These are phyloP conservation scores for Meandrusa payeni DNA, from an alignment of 2,888 invertebrate genomes.

Conservation along the genomic window DNA sequence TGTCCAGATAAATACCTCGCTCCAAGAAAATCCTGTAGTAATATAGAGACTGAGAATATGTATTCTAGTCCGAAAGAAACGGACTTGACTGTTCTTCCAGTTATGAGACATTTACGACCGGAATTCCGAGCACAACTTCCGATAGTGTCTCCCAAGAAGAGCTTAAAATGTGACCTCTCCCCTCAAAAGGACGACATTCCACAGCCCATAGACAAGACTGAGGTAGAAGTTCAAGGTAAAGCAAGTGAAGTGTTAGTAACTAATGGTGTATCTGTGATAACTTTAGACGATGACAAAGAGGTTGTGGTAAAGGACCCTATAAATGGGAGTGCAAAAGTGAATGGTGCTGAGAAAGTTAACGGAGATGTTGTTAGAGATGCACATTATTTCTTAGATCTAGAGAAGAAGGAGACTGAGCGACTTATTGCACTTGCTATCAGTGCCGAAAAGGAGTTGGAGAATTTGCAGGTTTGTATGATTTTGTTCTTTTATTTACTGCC, in stretches of 20 bases:
- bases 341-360: constrained; percentile 40
- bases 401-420: constrained; percentile 87
- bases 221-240: constrained; percentile 29
- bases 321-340: constrained; percentile 31
- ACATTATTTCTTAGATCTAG: constrained; percentile 87
- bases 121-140: constrained; percentile 93
- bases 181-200: constrained; percentile 64
- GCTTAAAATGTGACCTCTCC: constrained; percentile 53
- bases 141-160: constrained; percentile 82
- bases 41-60: constrained; percentile 44
- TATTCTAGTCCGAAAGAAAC: constrained; percentile 55
- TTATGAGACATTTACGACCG: constrained; percentile 90
- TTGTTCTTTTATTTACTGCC: too few species aligned
- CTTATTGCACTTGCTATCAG: constrained; percentile 84
- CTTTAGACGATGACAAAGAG: constrained; percentile 47
- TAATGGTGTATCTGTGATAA: constrained; percentile 68
- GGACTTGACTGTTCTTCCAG: constrained; percentile 81
- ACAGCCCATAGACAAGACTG: constrained; percentile 46
- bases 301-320: constrained; percentile 42
- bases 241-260: constrained; percentile 40
- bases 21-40: constrained; percentile 48
- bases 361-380: constrained; percentile 83
- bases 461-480: constrained; percentile 58
- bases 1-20: constrained; percentile 55
- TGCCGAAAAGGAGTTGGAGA: constrained; percentile 85